Evolutionary conservation across 2,113 vertebrate species (phyloP).

Genomic region (Puntigrus tetrazona): DNA sequence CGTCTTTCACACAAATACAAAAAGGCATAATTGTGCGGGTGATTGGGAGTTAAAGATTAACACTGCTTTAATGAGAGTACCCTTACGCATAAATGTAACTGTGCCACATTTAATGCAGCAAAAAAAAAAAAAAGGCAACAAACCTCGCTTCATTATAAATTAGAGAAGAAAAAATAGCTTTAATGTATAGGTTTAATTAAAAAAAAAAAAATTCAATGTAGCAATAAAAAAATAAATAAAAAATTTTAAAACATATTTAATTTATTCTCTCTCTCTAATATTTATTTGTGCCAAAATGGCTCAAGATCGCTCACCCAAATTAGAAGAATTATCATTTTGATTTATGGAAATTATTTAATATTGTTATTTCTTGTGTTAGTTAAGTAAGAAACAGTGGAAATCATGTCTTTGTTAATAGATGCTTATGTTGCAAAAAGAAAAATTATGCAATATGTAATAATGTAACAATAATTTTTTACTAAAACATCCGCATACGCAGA

Average conservation of each 20-base stretch:
- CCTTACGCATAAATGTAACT: neutral
- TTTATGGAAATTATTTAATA: too few species aligned
- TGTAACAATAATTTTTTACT: neutral
- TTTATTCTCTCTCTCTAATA: neutral
- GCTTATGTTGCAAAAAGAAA: too few species aligned
- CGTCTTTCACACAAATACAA: neutral
- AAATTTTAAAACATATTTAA: too few species aligned
- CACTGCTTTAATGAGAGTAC: neutral
- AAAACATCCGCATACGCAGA: neutral
- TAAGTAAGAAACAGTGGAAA: too few species aligned
- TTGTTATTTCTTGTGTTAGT: too few species aligned
- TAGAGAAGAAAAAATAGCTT: neutral
- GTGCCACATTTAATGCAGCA: neutral
- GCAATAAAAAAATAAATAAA: too few species aligned
- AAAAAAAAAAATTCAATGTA: neutral
- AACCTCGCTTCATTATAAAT: neutral
- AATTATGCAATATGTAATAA: neutral
- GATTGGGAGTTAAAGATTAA: neutral
- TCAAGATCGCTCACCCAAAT: neutral
- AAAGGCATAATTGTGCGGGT: neutral
- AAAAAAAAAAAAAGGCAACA: neutral
- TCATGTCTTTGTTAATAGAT: too few species aligned
- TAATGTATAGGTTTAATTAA: neutral
- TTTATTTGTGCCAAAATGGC: neutral
- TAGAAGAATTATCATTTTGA: neutral